Conservation (phyloP, 1,140 invertebrate genomes). For the Eupristina koningsbergeri region DNA sequence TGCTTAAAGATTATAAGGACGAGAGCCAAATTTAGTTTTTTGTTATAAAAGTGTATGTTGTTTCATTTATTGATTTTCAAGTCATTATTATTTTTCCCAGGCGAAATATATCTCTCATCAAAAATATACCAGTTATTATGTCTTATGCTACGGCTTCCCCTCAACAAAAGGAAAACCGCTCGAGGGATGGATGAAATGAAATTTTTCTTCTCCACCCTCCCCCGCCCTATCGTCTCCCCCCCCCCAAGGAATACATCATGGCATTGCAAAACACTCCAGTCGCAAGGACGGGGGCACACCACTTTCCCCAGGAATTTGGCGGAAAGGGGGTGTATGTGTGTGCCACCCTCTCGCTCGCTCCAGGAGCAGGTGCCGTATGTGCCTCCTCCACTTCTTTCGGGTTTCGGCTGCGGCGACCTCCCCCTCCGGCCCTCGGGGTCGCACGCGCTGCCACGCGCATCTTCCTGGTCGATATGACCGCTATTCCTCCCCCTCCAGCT, state of each 20-base stretch:
- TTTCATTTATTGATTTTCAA: neutral
- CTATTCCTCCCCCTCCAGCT: constrained; percentile 43
- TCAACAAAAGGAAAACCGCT: neutral
- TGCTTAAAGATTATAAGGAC: no score
- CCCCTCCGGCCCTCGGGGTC: constrained; percentile 23
- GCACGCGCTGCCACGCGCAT: constrained; percentile 30
- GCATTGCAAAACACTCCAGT: neutral
- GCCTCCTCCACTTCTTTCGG: constrained; percentile 13
- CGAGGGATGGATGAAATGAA: neutral
- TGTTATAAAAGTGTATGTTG: neutral
- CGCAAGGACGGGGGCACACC: neutral
- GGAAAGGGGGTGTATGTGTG: neutral
- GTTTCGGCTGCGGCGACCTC: constrained; percentile 8
- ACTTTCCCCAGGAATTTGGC: neutral
- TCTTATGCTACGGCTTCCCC: no score
- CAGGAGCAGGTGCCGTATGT: constrained; percentile 50
- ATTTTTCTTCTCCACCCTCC: no score
- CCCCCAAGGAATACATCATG: no score
- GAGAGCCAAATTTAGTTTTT: no score
- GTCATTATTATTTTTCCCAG: neutral
- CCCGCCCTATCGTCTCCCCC: no score
- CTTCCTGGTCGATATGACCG: constrained; percentile 49
- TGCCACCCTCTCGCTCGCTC: neutral
- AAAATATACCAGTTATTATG: neutral
- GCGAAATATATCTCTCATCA: neutral